Evolutionary conservation across 2,888 invertebrate genomes (phyloP).

Genomic region (Embidobia sp.): DNA sequence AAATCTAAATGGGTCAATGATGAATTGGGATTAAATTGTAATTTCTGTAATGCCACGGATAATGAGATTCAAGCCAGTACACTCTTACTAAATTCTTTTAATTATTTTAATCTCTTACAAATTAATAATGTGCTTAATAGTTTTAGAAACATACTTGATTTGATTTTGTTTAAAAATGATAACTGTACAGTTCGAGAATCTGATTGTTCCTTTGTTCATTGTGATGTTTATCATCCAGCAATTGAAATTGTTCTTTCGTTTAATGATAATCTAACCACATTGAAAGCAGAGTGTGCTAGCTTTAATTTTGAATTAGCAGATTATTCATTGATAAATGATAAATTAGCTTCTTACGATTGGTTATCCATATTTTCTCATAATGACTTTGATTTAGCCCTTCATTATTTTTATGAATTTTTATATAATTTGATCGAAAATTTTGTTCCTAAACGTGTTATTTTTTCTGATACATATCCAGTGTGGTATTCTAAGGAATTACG

Average conservation of each 20-base stretch:
- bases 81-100: background rate
- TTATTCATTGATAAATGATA: background rate
- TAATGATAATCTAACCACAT: too few species aligned
- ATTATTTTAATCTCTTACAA: background rate
- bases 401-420: background rate
- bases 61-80: background rate
- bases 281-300: too few species aligned
- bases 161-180: background rate
- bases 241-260: background rate
- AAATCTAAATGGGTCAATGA: background rate
- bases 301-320: background rate
- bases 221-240: constrained; percentile 14
- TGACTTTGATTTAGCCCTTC: background rate
- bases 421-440: constrained; percentile 7
- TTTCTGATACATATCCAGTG: background rate
- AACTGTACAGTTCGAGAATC: background rate
- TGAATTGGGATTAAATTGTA: background rate
- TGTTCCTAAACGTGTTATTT: background rate
- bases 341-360: background rate
- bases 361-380: background rate
- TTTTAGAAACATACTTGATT: background rate
- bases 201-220: background rate
- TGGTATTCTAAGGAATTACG: background rate
- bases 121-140: background rate
- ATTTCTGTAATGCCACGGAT: background rate